phyloP scores from a whole-genome alignment of 2,888 invertebrate species.

The Pocota personata region DNA sequence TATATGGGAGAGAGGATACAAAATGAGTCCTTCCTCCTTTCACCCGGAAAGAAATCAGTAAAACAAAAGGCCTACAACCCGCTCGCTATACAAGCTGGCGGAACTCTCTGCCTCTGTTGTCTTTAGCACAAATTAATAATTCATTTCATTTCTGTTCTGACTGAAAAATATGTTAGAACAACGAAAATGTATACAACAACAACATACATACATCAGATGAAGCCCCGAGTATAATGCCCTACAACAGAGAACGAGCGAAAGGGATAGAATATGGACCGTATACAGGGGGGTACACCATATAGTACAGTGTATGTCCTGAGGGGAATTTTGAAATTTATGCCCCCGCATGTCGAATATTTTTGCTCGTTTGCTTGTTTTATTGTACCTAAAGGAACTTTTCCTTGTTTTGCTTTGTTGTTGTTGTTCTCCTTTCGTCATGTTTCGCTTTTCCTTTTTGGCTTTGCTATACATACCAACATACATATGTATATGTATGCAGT shows the following conservation, averaged over 20 bases:
- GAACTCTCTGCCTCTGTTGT: slow-evolving; percentile 50
- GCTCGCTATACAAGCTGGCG: neutral
- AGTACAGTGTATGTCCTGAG: slow-evolving; percentile 50
- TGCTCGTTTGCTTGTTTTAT: slow-evolving; percentile 67
- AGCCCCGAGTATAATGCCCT: neutral
- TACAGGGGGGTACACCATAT: slow-evolving; percentile 1
- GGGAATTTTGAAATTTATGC: slow-evolving; percentile 71
- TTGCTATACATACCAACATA: neutral
- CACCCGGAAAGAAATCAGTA: slow-evolving; percentile 15
- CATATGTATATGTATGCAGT: neutral
- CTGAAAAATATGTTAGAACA: slow-evolving; percentile 67
- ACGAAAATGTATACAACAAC: slow-evolving; percentile 29
- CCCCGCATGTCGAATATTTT: slow-evolving; percentile 72
- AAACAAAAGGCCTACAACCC: slow-evolving; percentile 31
- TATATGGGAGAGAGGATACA: slow-evolving; percentile 58
- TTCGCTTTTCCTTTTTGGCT: neutral
- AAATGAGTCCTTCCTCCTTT: slow-evolving; percentile 7
- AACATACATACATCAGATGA: slow-evolving; percentile 2
- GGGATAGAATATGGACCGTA: neutral
- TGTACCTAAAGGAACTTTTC: slow-evolving; percentile 55
- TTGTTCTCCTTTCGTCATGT: neutral
- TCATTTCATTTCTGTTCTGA: slow-evolving; percentile 68
- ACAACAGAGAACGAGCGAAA: slow-evolving; percentile 3
- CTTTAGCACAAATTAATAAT: slow-evolving; percentile 72
- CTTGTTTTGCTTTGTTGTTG: slow-evolving; percentile 31